Evolutionary conservation across 2,797 vertebrate genomes (phyloP).

Genomic region (Peromyscus nudipes): DNA sequence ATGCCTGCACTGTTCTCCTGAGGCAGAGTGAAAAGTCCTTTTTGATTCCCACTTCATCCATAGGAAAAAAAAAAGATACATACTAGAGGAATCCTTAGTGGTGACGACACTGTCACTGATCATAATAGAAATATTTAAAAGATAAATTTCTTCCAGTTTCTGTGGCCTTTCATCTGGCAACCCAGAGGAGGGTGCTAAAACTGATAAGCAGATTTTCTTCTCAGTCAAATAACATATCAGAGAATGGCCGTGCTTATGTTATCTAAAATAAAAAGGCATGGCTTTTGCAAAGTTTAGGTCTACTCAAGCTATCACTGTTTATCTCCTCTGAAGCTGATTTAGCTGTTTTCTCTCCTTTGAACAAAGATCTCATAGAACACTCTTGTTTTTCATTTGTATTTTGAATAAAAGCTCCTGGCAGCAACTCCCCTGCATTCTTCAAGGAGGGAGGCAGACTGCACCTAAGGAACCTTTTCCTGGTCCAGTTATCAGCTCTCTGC

Average conservation of each 20-base stretch:
- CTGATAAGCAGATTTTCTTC: conserved; percentile 78
- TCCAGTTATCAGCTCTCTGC: background rate
- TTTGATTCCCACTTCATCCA: conserved; percentile 79
- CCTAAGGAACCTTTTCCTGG: background rate
- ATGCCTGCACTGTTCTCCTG: conserved; percentile 49
- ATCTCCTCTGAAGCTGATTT: conserved; percentile 67
- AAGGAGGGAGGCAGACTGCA: background rate
- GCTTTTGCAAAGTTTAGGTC: conserved; percentile 68
- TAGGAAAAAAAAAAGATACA: conserved; percentile 47
- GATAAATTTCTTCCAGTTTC: conserved; percentile 76
- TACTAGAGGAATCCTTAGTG: conserved; percentile 72
- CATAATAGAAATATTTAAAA: conserved; percentile 81
- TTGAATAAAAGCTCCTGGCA: conserved; percentile 47
- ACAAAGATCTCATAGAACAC: conserved; percentile 69
- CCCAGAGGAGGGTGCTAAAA: conserved; percentile 74
- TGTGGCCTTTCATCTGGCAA: conserved; percentile 74
- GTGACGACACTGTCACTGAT: conserved; percentile 57
- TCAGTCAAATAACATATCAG: conserved; percentile 52
- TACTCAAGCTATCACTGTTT: conserved; percentile 63
- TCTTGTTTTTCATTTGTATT: conserved; percentile 53
- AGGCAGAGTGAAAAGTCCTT: conserved; percentile 69
- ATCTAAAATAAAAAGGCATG: conserved; percentile 71
- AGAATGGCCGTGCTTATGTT: conserved; percentile 43
- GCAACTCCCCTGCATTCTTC: conserved; percentile 11
- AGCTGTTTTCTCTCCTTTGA: conserved; percentile 71